Conservation (phyloP, 37 sponge, comb jelly and placozoan genomes). For the Chondrosia reniformis region DNA sequence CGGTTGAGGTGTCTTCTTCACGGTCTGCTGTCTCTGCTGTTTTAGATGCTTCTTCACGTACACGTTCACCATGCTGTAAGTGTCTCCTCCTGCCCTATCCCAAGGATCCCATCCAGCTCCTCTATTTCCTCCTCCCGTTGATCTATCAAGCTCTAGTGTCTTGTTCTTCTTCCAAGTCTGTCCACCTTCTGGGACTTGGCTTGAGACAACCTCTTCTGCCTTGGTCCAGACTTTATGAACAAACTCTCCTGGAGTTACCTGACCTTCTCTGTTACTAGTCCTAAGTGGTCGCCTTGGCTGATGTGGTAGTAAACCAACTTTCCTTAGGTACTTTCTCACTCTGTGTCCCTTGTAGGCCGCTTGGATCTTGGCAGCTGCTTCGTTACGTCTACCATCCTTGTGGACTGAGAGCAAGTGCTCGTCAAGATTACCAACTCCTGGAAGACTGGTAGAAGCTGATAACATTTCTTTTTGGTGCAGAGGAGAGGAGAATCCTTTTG, state of each 20-base stretch:
- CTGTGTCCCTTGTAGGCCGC: slow-evolving; percentile 56
- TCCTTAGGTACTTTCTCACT: slow-evolving; percentile 15
- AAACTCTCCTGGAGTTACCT: neutral
- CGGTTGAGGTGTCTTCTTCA: no score
- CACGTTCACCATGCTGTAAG: slow-evolving; percentile 65
- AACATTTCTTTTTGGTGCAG: neutral
- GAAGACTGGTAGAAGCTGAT: no score
- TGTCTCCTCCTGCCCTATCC: slow-evolving; percentile 60
- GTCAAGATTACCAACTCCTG: slow-evolving; percentile 45
- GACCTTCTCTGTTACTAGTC: neutral
- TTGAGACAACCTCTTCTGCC: neutral
- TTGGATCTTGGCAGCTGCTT: slow-evolving; percentile 61
- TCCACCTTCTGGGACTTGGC: neutral
- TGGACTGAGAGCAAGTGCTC: slow-evolving; percentile 21
- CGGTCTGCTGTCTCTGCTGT: neutral
- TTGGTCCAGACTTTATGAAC: neutral
- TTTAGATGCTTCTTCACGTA: slow-evolving; percentile 43
- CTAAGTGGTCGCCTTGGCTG: neutral
- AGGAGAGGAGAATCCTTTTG: neutral
- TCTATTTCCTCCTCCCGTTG: neutral
- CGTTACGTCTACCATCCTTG: neutral
- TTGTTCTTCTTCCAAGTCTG: neutral
- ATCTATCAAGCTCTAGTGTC: neutral
- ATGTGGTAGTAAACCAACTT: neutral
- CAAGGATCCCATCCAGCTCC: slow-evolving; percentile 23